Conservation (phyloP, 2,113 vertebrate species). For the Globicephala melas region DNA sequence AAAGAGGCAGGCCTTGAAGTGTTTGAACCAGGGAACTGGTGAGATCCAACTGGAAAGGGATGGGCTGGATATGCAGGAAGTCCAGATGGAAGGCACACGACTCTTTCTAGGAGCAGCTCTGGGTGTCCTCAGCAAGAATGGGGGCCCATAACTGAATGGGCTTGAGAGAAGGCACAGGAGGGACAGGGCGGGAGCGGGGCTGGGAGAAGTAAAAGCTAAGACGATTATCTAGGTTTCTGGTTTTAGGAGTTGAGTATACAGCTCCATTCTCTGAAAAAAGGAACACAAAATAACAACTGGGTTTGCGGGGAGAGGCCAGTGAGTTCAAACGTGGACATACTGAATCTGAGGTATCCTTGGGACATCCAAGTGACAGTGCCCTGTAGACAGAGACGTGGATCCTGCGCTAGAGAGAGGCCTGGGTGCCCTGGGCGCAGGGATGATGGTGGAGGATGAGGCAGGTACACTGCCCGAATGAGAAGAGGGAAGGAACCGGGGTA, state of each 20-base stretch:
- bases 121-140: accelerated
- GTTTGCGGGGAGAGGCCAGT: background rate
- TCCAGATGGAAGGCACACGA: accelerated
- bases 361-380: background rate
- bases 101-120: background rate
- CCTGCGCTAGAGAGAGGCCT: no score
- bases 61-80: accelerated
- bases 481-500: background rate
- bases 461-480: background rate
- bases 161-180: no score
- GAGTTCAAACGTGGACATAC: background rate
- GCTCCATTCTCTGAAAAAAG: background rate
- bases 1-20: background rate
- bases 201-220: background rate
- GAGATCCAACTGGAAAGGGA: background rate
- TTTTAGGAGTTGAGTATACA: background rate
- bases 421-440: background rate
- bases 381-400: no score
- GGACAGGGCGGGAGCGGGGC: background rate
- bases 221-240: no score
- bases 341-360: background rate
- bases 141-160: background rate
- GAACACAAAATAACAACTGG: background rate
- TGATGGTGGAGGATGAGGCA: no score
- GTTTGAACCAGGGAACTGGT: background rate